A percentile compares a stretch with the other conserved stretches of the same genome.
These are phyloP conservation scores for Aegithalos caudatus DNA, from an alignment of 2,113 vertebrate genomes.

Conservation along the genomic window DNA sequence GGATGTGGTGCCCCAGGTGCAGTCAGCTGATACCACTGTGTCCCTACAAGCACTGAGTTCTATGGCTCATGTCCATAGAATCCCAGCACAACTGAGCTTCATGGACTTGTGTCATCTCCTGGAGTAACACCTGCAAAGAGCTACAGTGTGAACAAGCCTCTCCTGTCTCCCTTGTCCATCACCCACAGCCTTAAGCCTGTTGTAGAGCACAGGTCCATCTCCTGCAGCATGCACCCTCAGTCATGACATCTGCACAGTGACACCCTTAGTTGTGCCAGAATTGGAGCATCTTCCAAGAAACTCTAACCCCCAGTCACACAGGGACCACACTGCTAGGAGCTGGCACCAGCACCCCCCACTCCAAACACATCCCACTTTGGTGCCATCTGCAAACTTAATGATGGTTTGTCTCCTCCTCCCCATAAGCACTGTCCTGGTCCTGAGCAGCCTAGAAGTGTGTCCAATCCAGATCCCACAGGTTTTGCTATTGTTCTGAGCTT, in stretches of 20 bases:
- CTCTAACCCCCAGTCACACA: rapidly evolving
- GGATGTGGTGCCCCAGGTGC: not conserved
- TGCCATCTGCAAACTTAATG: not conserved
- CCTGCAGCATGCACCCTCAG: rapidly evolving
- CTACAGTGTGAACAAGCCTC: not conserved
- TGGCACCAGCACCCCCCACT: not conserved
- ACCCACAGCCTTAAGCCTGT: not conserved
- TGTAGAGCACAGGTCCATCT: not conserved
- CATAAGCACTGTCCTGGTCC: not conserved
- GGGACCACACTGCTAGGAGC: not conserved
- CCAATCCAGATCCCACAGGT: not conserved
- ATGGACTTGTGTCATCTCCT: not conserved
- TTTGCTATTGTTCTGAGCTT: not conserved
- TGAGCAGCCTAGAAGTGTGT: not conserved
- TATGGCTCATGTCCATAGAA: not conserved
- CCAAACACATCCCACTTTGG: not conserved
- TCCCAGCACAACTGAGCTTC: not conserved
- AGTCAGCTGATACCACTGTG: not conserved
- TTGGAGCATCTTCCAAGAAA: not conserved
- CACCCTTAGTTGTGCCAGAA: not conserved
- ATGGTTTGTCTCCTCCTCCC: not conserved
- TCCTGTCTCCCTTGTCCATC: not conserved
- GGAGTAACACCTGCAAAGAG: not conserved
- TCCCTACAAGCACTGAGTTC: not conserved
- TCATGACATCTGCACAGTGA: not conserved